Evolutionary conservation across 2,888 invertebrate genomes (phyloP).

Genomic region (Sarcophaga carnaria): DNA sequence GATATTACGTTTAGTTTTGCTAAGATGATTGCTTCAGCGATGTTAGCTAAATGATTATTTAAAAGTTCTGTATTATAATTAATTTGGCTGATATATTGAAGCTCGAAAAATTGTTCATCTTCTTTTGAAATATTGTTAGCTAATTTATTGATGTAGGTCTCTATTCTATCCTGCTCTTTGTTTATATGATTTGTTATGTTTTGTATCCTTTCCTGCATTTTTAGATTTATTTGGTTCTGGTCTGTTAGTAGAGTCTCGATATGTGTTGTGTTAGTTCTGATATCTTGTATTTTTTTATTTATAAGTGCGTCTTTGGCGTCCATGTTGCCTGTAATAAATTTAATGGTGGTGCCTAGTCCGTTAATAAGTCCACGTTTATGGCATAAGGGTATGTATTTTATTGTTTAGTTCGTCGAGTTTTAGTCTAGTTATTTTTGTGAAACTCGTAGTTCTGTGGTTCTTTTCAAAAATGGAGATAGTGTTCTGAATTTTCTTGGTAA

Average conservation of each 20-base stretch:
- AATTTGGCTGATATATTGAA: constrained; percentile 49
- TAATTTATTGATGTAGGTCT: constrained; percentile 13
- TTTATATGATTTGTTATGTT: constrained; percentile 31
- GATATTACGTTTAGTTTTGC: constrained; percentile 66
- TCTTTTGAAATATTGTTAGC: constrained; percentile 22
- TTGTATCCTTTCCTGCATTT: background rate
- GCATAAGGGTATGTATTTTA: constrained; percentile 28
- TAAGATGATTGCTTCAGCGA: constrained; percentile 61
- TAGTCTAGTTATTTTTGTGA: constrained; percentile 22
- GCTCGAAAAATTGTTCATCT: constrained; percentile 34
- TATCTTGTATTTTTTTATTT: constrained; percentile 30
- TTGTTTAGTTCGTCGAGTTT: constrained; percentile 51
- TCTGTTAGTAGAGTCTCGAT: constrained; percentile 16
- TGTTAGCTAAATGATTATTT: constrained; percentile 39
- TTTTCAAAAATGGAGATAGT: background rate
- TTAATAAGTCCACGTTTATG: constrained; percentile 55
- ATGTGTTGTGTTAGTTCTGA: background rate
- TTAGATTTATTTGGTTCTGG: background rate
- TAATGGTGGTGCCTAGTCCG: constrained; percentile 56
- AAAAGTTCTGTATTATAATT: constrained; percentile 64
- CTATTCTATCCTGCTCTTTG: constrained; percentile 4
- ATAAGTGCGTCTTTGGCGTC: constrained; percentile 29
- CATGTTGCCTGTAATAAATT: constrained; percentile 63
- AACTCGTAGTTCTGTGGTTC: constrained; percentile 13
- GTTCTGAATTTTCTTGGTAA: background rate